Percentiles rank a stretch among this genome's conserved stretches.
phyloP scores from a whole-genome alignment of 2,888 invertebrate species.

The Plebejus argus region DNA sequence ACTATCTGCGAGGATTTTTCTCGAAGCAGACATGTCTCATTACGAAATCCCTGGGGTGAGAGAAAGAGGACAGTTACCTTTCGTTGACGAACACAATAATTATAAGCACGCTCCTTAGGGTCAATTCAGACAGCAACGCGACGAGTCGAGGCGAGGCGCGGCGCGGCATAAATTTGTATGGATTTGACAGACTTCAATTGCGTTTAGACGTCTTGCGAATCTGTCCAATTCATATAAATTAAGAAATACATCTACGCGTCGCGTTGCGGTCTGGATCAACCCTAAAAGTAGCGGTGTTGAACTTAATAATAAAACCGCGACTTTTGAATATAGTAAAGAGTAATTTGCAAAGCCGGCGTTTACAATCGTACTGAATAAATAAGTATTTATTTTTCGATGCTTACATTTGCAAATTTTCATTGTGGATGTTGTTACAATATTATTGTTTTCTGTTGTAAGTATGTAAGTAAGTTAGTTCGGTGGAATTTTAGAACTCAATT shows the following conservation, averaged over 20 bases:
- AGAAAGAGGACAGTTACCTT: slow-evolving; percentile 11
- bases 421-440: no score
- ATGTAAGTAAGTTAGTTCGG: no score
- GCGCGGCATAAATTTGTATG: no score
- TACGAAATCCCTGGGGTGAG: not conserved
- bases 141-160: no score
- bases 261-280: no score
- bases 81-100: not conserved
- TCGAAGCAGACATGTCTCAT: slow-evolving; percentile 17
- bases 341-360: not conserved
- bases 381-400: not conserved
- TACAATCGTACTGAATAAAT: not conserved
- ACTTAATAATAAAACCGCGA: not conserved
- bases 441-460: no score
- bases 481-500: no score
- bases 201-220: no score
- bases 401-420: not conserved
- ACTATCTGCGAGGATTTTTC: not conserved
- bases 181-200: no score
- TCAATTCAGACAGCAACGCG: no score
- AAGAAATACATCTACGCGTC: no score
- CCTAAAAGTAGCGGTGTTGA: not conserved
- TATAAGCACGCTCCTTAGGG: not conserved
- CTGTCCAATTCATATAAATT: no score
- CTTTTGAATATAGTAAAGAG: not conserved